Conservation (phyloP, 2,797 vertebrate species). For the Anniella stebbinsi region DNA sequence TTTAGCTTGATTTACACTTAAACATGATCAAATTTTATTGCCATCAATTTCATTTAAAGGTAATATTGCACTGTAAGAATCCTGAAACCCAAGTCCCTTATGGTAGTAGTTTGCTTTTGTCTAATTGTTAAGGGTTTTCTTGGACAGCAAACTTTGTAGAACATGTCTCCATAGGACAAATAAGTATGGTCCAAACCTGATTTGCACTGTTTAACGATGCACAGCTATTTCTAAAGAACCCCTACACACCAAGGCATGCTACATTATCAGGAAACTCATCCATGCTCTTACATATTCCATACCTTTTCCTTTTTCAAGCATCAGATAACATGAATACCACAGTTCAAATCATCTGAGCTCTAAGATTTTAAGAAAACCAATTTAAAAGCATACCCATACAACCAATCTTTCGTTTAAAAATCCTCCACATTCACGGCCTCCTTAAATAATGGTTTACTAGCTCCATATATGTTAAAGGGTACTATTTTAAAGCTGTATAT, state of each 20-base stretch:
- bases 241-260: constrained; percentile 78
- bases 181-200: constrained; percentile 70
- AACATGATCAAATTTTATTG: constrained; percentile 55
- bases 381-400: constrained; percentile 57
- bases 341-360: constrained; percentile 62
- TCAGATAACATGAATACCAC: constrained; percentile 61
- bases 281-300: constrained; percentile 76
- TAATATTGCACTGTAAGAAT: constrained; percentile 56
- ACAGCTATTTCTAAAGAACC: constrained; percentile 76
- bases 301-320: constrained; percentile 59
- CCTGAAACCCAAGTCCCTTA: constrained; percentile 48
- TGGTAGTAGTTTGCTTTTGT: constrained; percentile 51
- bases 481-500: constrained; percentile 72
- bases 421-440: constrained; percentile 47
- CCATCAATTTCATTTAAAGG: constrained; percentile 52
- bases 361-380: constrained; percentile 69
- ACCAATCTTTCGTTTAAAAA: constrained; percentile 56
- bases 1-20: constrained; percentile 60
- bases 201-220: constrained; percentile 63
- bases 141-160: constrained; percentile 64
- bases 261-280: constrained; percentile 71
- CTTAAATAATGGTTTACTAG: constrained; percentile 62
- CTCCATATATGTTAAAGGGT: constrained; percentile 50
- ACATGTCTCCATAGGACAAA: constrained; percentile 47
- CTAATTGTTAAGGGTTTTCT: constrained; percentile 62